phyloP scores from a whole-genome alignment of 2,888 invertebrate species.

The Terebella lapidaria region DNA sequence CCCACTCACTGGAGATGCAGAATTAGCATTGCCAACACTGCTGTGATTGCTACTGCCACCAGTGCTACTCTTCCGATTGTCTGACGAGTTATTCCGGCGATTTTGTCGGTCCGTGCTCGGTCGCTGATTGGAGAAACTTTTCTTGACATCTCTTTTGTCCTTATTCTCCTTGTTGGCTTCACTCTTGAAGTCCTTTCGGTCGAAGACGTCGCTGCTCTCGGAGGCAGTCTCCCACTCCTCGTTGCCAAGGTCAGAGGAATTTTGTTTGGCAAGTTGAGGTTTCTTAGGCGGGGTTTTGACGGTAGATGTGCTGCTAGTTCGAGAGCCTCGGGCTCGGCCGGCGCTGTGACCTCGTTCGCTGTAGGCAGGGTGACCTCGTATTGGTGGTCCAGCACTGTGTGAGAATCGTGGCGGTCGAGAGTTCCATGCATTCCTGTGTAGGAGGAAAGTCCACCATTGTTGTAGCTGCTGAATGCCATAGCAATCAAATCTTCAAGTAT shows the following conservation, averaged over 20 bases:
- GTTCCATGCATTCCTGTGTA: not conserved
- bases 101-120: slow-evolving; percentile 48
- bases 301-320: not conserved
- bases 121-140: slow-evolving; percentile 52
- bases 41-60: not conserved
- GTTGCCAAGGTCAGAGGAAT: slow-evolving; percentile 38
- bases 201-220: slow-evolving; percentile 66
- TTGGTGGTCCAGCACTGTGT: not conserved
- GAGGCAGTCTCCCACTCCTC: slow-evolving; percentile 72
- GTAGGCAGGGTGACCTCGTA: not conserved
- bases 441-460: not conserved
- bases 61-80: not conserved
- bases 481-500: no score
- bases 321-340: not conserved
- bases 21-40: not conserved
- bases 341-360: not conserved
- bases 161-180: slow-evolving; percentile 34
- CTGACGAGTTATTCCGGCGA: slow-evolving; percentile 20
- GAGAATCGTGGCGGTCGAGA: not conserved
- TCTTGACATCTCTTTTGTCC: slow-evolving; percentile 25
- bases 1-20: not conserved
- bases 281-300: slow-evolving; percentile 24
- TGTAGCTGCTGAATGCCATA: no score
- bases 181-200: slow-evolving; percentile 20
- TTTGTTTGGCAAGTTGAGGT: slow-evolving; percentile 46